phyloP scores from a whole-genome alignment of 1,140 invertebrate species.

The Tetramorium parvispinum region DNA sequence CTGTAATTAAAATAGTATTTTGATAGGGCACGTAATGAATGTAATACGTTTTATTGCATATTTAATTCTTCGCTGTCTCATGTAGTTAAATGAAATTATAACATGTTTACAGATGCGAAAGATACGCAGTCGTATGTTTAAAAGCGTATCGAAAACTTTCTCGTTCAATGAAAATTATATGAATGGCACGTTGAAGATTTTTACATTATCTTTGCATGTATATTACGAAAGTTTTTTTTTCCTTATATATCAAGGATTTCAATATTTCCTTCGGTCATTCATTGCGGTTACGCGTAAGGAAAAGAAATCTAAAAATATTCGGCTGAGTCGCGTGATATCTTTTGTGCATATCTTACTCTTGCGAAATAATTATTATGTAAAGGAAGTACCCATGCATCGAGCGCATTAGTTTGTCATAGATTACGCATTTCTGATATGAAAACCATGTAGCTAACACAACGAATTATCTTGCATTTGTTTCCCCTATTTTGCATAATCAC shows the following conservation, averaged over 20 bases:
- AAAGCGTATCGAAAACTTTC: neutral
- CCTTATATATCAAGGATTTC: neutral
- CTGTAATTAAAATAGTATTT: slow-evolving; percentile 56
- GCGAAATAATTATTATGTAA: slow-evolving; percentile 14
- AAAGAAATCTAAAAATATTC: slow-evolving; percentile 2
- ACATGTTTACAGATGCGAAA: slow-evolving; percentile 14
- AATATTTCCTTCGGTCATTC: neutral
- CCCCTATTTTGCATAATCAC: slow-evolving; percentile 2
- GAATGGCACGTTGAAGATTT: neutral
- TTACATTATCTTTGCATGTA: neutral
- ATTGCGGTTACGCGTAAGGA: neutral
- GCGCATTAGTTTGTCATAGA: neutral
- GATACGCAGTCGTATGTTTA: slow-evolving; percentile 12
- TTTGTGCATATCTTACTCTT: neutral
- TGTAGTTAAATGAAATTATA: slow-evolving; percentile 29
- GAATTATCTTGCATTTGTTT: slow-evolving; percentile 14
- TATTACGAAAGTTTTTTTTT: neutral
- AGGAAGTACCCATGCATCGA: neutral
- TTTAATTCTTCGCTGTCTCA: slow-evolving; percentile 37
- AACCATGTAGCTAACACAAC: neutral
- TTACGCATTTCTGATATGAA: neutral
- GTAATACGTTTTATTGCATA: slow-evolving; percentile 46
- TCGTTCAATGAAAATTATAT: neutral
- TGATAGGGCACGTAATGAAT: slow-evolving; percentile 49
- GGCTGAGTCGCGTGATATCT: neutral